Evolutionary conservation across 2,797 vertebrate genomes (phyloP), one percentile per base, ranked within the genome.

Genomic region (Enteromius treurensis): DNA sequence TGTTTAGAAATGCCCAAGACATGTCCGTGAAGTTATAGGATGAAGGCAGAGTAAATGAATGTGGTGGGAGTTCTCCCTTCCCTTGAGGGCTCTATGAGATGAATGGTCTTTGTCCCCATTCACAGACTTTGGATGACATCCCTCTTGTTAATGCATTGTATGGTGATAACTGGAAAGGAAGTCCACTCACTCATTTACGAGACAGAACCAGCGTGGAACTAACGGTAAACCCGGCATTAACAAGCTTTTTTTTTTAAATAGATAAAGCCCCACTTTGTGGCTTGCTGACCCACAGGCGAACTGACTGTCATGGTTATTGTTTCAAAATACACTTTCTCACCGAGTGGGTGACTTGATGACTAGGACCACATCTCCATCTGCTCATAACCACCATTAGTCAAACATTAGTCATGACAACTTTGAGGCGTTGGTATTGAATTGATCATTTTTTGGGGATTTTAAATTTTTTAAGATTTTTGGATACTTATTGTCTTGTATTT

Each of bases 181-280:
- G 67, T 82, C 84, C 55, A 89, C 84, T 87, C 88, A 89, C 90
- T 88, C 87, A 78, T 84, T 95, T 94, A 91, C 92, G 88, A 93
- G 92, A 93, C 86, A 69, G 23, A 74, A 78, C 83, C 11, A 60
- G 78, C 73, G 3, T 79, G 83, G 77, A 84, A 79, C 3, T 83
- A 91, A 85, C 89, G 89, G 92, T 91, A 94, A 93, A 83, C 62
- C 58, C 17, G 37, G 77, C 65, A 14, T 3, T 76, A 90, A 92
- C 91, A 93, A 93, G 88, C 80, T 87, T 79, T 88, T 86, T 81
- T 89, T 91, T 88, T 90, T 80, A 87, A 73, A 69, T 73, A 68
- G 84, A 94, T 89, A 94, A 93, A 92, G 88, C 83, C 37, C 55
- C 64, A 82, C 91, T 91, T 92, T 94, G 92, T 94, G 55, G 88